Conservation (phyloP, 2,113 vertebrate genomes). For the Geococcyx californianus region DNA sequence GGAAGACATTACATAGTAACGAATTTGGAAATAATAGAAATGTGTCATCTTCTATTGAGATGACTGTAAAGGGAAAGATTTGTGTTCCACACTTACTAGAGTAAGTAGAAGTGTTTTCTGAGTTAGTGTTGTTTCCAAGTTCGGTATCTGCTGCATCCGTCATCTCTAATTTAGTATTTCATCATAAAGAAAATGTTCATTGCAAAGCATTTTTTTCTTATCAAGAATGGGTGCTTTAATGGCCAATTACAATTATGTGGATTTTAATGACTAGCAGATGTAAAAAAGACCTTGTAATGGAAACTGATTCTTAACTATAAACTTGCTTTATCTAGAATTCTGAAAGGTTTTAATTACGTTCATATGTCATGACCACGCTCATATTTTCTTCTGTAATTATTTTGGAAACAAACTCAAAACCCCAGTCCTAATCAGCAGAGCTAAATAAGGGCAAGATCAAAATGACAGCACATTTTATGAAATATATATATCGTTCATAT, state of each 20-base stretch:
- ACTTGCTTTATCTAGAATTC: background rate
- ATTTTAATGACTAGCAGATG: constrained; percentile 26
- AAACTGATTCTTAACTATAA: constrained; percentile 1
- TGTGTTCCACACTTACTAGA: background rate
- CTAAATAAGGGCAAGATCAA: constrained; percentile 3
- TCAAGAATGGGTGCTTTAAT: background rate
- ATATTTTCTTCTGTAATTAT: background rate
- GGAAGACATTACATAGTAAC: background rate
- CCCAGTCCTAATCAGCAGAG: background rate
- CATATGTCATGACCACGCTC: background rate
- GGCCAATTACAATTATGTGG: background rate
- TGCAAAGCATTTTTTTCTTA: background rate
- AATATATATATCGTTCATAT: background rate
- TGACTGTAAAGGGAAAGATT: background rate
- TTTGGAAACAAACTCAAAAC: background rate
- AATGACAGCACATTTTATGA: background rate
- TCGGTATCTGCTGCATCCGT: background rate
- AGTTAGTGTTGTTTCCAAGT: background rate
- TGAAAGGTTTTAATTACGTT: constrained; percentile 14
- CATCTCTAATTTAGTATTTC: background rate
- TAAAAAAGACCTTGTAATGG: background rate
- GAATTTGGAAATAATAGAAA: background rate
- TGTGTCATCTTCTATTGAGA: background rate
- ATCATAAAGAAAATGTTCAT: background rate
- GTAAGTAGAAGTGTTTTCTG: constrained; percentile 3